Percentiles rank a stretch among this genome's conserved stretches.
These are phyloP conservation scores for Lithobius niger DNA, from an alignment of 1,140 invertebrate genomes.

Conservation along the genomic window DNA sequence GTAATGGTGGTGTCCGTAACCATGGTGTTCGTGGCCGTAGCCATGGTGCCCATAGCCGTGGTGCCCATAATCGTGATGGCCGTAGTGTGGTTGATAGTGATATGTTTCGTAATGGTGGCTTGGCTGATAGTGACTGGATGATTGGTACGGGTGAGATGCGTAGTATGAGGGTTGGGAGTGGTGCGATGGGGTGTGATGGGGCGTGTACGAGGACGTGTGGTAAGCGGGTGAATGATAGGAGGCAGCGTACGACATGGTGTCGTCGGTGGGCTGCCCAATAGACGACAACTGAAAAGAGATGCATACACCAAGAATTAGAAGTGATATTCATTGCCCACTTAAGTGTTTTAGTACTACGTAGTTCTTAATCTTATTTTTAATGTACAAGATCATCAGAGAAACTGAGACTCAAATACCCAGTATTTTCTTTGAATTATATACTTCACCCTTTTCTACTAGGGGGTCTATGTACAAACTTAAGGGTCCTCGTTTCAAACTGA, in stretches of 20 bases:
- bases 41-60: neutral
- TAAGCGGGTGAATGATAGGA: neutral
- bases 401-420: too few species aligned
- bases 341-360: too few species aligned
- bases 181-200: neutral
- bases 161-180: neutral
- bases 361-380: too few species aligned
- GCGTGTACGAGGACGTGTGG: neutral
- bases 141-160: neutral
- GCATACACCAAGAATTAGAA: too few species aligned
- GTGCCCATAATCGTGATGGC: neutral
- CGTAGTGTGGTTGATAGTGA: neutral
- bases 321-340: too few species aligned
- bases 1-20: neutral
- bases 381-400: too few species aligned
- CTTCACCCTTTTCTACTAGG: too few species aligned
- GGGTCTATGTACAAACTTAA: too few species aligned
- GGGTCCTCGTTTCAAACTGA: too few species aligned
- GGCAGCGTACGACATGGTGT: neutral
- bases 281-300: too few species aligned
- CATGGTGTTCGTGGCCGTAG: neutral
- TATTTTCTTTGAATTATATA: too few species aligned
- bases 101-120: neutral
- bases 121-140: neutral
- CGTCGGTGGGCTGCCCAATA: too few species aligned